Percentiles rank a stretch among this genome's conserved stretches.
Conservation (phyloP, 2,888 invertebrate species). For the Strigamia transsilvanica region DNA sequence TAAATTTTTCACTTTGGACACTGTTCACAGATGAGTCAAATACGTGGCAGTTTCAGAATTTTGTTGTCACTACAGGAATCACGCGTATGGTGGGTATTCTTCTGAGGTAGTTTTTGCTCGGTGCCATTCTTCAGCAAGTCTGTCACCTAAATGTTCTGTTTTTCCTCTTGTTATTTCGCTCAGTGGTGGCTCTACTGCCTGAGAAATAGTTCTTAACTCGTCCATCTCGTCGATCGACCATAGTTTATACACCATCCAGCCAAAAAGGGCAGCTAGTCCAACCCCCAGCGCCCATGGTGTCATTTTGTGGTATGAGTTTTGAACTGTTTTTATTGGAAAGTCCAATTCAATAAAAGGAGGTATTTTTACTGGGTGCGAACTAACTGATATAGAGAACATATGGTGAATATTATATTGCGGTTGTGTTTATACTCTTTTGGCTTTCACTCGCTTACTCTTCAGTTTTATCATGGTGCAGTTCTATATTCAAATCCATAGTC, state of each 20-base stretch:
- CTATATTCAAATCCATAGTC: not conserved
- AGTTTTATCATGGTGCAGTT: conserved; percentile 29
- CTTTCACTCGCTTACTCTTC: conserved; percentile 6
- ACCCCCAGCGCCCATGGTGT: conserved; percentile 6
- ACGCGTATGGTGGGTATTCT: conserved; percentile 27
- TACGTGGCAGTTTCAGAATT: not conserved
- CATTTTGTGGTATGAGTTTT: not conserved
- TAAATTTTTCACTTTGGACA: not conserved
- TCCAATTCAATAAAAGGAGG: conserved; percentile 34
- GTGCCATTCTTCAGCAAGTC: conserved; percentile 31
- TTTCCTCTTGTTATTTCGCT: conserved; percentile 18
- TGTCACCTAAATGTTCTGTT: conserved; percentile 27
- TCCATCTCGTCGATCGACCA: conserved; percentile 31
- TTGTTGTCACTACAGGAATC: not conserved
- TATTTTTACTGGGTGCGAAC: not conserved
- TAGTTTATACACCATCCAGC: conserved; percentile 29
- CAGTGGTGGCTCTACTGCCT: not conserved
- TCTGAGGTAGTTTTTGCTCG: conserved; percentile 14
- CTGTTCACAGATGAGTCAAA: not conserved
- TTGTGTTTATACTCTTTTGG: not conserved
- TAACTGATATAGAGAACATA: conserved; percentile 45
- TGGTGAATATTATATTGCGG: not conserved
- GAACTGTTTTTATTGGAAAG: not conserved
- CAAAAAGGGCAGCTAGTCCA: conserved; percentile 20
- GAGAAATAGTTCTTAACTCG: conserved; percentile 1